Percentiles rank a stretch among this genome's conserved stretches.
These are phyloP conservation scores for Pelvicachromis taeniatus DNA, from an alignment of 2,113 vertebrate genomes.

Conservation along the genomic window DNA sequence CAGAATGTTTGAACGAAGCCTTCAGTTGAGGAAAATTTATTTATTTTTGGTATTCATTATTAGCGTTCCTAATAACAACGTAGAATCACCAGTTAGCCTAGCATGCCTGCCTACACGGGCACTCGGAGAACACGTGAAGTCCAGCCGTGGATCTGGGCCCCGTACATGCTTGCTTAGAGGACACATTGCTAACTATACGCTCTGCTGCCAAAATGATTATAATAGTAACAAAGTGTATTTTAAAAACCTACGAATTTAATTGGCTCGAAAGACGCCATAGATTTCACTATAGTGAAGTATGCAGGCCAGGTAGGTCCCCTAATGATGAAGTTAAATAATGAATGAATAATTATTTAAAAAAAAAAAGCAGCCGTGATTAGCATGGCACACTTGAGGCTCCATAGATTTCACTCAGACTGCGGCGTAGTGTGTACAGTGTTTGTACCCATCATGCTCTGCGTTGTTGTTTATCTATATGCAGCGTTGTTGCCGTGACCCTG, in stretches of 20 bases:
- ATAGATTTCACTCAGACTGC: rapidly evolving
- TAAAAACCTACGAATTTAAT: background rate
- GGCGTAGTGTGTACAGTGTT: background rate
- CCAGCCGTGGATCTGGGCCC: background rate
- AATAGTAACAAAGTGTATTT: background rate
- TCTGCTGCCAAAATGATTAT: background rate
- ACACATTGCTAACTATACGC: background rate
- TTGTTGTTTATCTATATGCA: background rate
- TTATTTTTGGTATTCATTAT: background rate
- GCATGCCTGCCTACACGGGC: background rate
- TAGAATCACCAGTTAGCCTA: background rate
- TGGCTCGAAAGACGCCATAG: background rate
- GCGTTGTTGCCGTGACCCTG: background rate
- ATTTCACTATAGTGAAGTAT: background rate
- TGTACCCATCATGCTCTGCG: background rate
- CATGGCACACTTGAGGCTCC: background rate
- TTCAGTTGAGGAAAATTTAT: background rate
- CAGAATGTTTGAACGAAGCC: background rate
- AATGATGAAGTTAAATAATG: background rate
- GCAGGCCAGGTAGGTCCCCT: background rate
- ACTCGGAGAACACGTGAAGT: background rate
- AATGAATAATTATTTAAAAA: background rate
- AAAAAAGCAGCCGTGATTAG: background rate
- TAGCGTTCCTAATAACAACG: background rate
- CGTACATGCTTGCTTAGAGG: background rate